Evolutionary conservation across 2,113 vertebrate species (phyloP).

Genomic region (Periophthalmus modestus): DNA sequence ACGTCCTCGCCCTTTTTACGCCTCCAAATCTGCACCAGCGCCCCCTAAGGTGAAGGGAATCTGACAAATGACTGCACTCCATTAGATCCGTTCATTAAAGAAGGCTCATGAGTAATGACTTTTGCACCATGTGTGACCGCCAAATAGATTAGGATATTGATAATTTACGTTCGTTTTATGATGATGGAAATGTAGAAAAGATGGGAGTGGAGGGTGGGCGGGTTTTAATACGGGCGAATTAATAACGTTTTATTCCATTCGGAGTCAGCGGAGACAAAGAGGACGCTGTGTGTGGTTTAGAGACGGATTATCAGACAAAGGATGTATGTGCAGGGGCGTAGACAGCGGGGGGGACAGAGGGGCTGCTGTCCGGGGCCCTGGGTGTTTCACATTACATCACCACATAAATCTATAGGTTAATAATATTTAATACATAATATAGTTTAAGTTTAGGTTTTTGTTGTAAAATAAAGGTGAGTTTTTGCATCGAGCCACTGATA

Average conservation of each 20-base stretch:
- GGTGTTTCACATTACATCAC: too few species aligned
- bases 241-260: slow-evolving; percentile 59
- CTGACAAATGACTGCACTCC: slow-evolving; percentile 71
- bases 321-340: background rate
- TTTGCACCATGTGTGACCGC: slow-evolving; percentile 71
- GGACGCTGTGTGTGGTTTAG: slow-evolving; percentile 8
- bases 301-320: too few species aligned
- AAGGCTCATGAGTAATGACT: slow-evolving; percentile 76
- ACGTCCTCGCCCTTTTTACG: slow-evolving; percentile 20
- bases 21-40: slow-evolving; percentile 33
- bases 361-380: too few species aligned
- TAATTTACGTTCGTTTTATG: slow-evolving; percentile 74
- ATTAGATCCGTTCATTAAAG: slow-evolving; percentile 81
- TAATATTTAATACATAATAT: too few species aligned
- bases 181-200: slow-evolving; percentile 72
- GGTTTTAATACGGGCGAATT: slow-evolving; percentile 70
- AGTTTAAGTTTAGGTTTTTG: too few species aligned
- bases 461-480: too few species aligned
- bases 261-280: slow-evolving; percentile 23
- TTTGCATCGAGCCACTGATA: too few species aligned
- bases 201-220: slow-evolving; percentile 45
- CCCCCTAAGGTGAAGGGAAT: slow-evolving; percentile 64
- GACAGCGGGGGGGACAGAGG: too few species aligned
- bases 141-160: slow-evolving; percentile 76
- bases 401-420: too few species aligned